Evolutionary conservation across 2,888 invertebrate genomes (phyloP).

Genomic region (Catocala nupta): DNA sequence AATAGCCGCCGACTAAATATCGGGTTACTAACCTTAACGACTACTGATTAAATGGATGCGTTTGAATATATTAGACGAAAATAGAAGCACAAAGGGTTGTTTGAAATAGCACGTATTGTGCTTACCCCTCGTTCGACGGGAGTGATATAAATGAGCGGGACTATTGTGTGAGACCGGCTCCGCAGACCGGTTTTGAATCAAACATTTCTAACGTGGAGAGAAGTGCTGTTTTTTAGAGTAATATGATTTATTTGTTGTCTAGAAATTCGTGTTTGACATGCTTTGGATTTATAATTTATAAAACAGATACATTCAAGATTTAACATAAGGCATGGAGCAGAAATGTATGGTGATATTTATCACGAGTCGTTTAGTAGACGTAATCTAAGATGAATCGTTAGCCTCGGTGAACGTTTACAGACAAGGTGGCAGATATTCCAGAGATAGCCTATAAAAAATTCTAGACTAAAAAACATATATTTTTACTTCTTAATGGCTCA

Average conservation of each 20-base stretch:
- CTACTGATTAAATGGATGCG: constrained; percentile 38
- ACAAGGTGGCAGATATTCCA: too few relatives aligned
- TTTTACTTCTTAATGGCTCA: too few relatives aligned
- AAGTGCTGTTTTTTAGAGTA: constrained; percentile 33
- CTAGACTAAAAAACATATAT: too few relatives aligned
- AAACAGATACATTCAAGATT: too few relatives aligned
- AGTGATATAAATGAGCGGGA: constrained; percentile 37
- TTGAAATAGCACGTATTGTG: constrained; percentile 45
- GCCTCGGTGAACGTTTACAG: too few relatives aligned
- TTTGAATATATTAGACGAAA: constrained; percentile 48
- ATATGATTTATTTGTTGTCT: constrained; percentile 36
- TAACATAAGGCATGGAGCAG: too few relatives aligned
- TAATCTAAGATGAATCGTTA: too few relatives aligned
- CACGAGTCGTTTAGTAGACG: too few relatives aligned
- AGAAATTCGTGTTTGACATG: not conserved
- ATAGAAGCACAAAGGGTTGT: constrained; percentile 49
- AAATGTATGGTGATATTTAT: too few relatives aligned
- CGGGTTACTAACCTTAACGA: constrained; percentile 56
- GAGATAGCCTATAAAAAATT: too few relatives aligned
- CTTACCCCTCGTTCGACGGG: constrained; percentile 39
- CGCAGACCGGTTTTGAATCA: constrained; percentile 49
- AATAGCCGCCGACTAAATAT: constrained; percentile 66
- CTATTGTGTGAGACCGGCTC: constrained; percentile 26
- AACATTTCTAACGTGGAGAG: constrained; percentile 37
- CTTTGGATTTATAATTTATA: not conserved